phyloP scores from a whole-genome alignment of 2,113 vertebrate genomes.

The Empidonax traillii region DNA sequence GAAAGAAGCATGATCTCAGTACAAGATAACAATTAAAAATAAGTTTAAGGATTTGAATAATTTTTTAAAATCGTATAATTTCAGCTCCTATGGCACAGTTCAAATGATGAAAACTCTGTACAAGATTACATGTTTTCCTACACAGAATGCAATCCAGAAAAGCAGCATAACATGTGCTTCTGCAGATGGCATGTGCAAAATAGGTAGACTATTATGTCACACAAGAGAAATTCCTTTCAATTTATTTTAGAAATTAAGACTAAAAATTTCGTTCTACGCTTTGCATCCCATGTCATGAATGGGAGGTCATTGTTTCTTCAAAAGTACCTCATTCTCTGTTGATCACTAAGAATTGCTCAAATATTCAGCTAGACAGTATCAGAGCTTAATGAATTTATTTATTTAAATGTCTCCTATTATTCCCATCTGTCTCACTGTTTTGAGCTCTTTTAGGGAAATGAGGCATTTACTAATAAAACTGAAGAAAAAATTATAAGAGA shows the following conservation, averaged over 20 bases:
- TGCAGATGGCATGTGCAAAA: background rate
- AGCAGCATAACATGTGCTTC: background rate
- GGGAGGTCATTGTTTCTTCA: background rate
- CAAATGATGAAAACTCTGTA: background rate
- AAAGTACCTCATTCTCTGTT: background rate
- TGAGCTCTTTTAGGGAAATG: background rate
- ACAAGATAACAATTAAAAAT: background rate
- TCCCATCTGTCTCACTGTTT: background rate
- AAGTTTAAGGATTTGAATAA: background rate
- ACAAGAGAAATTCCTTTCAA: background rate
- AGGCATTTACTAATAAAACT: background rate
- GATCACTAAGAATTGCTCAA: background rate
- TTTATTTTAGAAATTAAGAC: background rate
- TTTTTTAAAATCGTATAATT: background rate
- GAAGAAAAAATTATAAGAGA: background rate
- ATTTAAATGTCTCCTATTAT: background rate
- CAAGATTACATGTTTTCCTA: background rate
- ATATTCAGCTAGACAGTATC: background rate
- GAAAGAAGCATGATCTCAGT: background rate
- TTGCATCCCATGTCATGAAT: background rate
- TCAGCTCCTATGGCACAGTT: background rate
- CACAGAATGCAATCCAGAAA: background rate
- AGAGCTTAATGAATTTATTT: background rate
- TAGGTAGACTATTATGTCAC: background rate
- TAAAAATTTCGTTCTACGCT: background rate